Evolutionary conservation across 2,113 vertebrate species (phyloP).

Genomic region (Pseudorhombus dupliciocellatus): DNA sequence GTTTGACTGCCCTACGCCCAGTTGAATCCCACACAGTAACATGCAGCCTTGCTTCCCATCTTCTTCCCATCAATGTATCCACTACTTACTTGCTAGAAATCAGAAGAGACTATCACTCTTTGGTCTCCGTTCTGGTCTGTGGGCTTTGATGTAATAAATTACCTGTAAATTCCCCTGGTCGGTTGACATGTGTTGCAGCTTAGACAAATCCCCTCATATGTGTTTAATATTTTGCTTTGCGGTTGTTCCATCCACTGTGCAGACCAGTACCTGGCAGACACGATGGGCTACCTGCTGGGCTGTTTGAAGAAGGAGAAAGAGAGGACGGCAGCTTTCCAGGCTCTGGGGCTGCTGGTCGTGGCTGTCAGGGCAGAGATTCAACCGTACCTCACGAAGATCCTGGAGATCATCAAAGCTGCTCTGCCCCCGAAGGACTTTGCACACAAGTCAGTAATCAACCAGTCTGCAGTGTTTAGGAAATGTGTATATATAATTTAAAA

Average conservation of each 20-base stretch:
- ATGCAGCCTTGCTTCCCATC: background rate
- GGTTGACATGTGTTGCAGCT: background rate
- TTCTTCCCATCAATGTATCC: background rate
- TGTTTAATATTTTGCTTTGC: background rate
- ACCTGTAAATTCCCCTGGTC: background rate
- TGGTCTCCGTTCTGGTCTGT: background rate
- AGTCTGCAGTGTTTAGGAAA: no score
- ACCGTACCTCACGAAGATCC: conserved; percentile 91
- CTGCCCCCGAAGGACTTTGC: conserved; percentile 97
- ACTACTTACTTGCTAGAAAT: background rate
- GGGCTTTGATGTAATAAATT: background rate
- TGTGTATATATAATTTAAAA: background rate
- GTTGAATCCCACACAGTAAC: background rate
- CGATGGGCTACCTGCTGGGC: conserved; percentile 94
- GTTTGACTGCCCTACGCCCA: background rate
- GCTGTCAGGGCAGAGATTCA: conserved; percentile 94
- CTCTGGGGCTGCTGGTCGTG: conserved; percentile 94
- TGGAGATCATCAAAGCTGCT: conserved; percentile 97
- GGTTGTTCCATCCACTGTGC: conserved; percentile 35
- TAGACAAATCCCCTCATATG: background rate
- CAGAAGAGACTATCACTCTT: background rate
- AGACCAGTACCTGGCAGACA: conserved; percentile 96
- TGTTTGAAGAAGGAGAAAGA: conserved; percentile 98
- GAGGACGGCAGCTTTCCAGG: conserved; percentile 94
- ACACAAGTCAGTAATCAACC: conserved; percentile 88